These are phyloP conservation scores for Platycheirus rosarum DNA, from an alignment of 2,888 invertebrate genomes.

Conservation along the genomic window DNA sequence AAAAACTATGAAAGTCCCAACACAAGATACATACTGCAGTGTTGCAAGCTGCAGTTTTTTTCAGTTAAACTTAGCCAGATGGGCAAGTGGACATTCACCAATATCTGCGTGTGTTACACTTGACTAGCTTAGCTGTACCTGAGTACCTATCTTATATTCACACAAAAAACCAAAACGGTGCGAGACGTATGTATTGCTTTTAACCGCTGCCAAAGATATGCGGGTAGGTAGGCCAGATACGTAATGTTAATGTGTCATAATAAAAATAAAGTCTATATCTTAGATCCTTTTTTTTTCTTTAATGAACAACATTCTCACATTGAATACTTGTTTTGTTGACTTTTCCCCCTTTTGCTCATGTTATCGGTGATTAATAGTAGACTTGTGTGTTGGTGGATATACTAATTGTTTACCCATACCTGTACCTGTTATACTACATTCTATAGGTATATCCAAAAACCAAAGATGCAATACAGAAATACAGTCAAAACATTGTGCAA, in stretches of 20 bases:
- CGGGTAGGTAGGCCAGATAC: neutral
- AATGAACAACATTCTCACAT: slow-evolving; percentile 55
- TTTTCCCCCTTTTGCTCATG: slow-evolving; percentile 43
- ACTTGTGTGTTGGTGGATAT: slow-evolving; percentile 56
- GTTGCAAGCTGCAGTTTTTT: neutral
- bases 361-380: slow-evolving; percentile 36
- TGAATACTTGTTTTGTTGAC: slow-evolving; percentile 68
- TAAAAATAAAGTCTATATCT: too few relatives aligned
- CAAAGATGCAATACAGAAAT: slow-evolving; percentile 45
- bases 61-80: slow-evolving; percentile 30
- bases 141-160: slow-evolving; percentile 8
- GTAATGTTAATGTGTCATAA: too few relatives aligned
- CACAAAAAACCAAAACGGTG: slow-evolving; percentile 4
- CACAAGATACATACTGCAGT: slow-evolving; percentile 21
- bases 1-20: too few relatives aligned
- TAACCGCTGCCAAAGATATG: slow-evolving; percentile 24
- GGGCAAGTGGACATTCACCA: slow-evolving; percentile 46
- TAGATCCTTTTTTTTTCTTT: neutral
- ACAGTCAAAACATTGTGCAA: slow-evolving; percentile 65
- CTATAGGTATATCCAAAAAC: slow-evolving; percentile 51
- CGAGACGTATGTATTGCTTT: slow-evolving; percentile 45
- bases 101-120: slow-evolving; percentile 46
- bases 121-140: slow-evolving; percentile 51
- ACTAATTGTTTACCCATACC: slow-evolving; percentile 55
- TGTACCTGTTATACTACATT: neutral